phyloP scores from a whole-genome alignment of 2,797 vertebrate species.

The Epinephelus coioides region DNA sequence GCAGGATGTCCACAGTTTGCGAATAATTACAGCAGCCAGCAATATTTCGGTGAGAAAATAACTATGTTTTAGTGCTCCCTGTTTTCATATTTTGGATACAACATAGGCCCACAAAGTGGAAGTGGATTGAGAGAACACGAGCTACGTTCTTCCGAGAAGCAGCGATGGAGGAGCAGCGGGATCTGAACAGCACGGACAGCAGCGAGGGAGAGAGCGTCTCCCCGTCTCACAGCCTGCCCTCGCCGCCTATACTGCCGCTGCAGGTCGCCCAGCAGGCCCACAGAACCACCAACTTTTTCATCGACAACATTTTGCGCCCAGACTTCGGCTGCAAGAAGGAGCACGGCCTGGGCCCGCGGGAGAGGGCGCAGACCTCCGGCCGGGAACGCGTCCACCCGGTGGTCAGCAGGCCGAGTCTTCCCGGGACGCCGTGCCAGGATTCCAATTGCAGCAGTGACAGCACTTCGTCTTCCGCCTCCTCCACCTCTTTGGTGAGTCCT shows the following conservation, averaged over 20 bases:
- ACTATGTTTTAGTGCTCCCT: constrained; percentile 53
- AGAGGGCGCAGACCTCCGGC: constrained; percentile 88
- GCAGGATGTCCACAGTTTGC: constrained; percentile 49
- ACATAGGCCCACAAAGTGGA: constrained; percentile 24
- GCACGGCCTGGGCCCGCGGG: constrained; percentile 76
- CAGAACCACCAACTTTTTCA: constrained; percentile 96
- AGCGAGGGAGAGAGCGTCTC: constrained; percentile 90
- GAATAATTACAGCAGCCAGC: constrained; percentile 30
- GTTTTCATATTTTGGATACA: constrained; percentile 58
- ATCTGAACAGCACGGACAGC: constrained; percentile 84
- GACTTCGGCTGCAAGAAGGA: constrained; percentile 96
- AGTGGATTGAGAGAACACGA: constrained; percentile 47
- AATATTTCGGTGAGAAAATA: constrained; percentile 21
- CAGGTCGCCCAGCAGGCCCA: constrained; percentile 88
- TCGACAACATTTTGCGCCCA: constrained; percentile 94
- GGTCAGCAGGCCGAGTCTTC: constrained; percentile 83
- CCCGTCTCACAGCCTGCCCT: constrained; percentile 86
- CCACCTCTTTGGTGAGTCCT: constrained; percentile 57
- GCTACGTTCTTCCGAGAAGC: constrained; percentile 44
- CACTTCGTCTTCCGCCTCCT: constrained; percentile 83
- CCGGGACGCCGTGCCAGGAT: constrained; percentile 89
- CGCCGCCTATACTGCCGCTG: constrained; percentile 85
- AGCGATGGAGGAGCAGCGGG: constrained; percentile 92
- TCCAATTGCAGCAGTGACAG: constrained; percentile 91
- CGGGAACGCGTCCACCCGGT: constrained; percentile 89